Conservation (phyloP, 2,113 vertebrate species). For the Marmota monax region DNA sequence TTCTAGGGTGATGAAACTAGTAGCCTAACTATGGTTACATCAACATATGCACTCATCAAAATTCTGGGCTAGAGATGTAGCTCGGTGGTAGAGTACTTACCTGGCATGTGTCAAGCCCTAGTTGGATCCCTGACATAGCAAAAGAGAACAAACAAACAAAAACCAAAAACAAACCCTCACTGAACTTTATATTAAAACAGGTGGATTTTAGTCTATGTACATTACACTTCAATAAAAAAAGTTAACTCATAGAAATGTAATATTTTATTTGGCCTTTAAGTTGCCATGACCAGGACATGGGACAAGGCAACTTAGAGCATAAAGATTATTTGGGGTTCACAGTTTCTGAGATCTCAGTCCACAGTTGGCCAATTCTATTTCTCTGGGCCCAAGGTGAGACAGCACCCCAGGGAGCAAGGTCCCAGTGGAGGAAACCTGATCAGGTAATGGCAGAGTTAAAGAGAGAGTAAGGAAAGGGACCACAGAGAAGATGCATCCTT, state of each 20-base stretch:
- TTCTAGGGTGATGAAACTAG: not conserved
- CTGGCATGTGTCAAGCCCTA: not conserved
- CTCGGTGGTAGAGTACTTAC: not conserved
- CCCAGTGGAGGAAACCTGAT: no score
- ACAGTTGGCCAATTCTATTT: no score
- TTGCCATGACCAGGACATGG: not conserved
- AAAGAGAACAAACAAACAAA: no score
- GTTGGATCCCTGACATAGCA: not conserved
- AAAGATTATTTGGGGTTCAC: no score
- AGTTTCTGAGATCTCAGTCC: no score
- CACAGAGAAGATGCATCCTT: no score
- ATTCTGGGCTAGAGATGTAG: not conserved
- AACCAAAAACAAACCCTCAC: not conserved
- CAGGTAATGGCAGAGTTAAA: no score
- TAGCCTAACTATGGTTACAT: not conserved
- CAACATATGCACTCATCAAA: not conserved
- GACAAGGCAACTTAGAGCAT: no score
- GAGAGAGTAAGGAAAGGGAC: no score
- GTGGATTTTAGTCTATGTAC: not conserved
- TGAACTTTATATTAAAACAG: constrained; percentile 2
- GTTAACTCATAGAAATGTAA: constrained; percentile 28
- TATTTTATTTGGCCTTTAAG: no score
- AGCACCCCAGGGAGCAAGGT: no score
- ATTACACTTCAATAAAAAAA: constrained; percentile 28
- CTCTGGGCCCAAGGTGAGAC: no score